phyloP scores from a whole-genome alignment of 2,888 invertebrate species.

The Schizotus pectinicornis region DNA sequence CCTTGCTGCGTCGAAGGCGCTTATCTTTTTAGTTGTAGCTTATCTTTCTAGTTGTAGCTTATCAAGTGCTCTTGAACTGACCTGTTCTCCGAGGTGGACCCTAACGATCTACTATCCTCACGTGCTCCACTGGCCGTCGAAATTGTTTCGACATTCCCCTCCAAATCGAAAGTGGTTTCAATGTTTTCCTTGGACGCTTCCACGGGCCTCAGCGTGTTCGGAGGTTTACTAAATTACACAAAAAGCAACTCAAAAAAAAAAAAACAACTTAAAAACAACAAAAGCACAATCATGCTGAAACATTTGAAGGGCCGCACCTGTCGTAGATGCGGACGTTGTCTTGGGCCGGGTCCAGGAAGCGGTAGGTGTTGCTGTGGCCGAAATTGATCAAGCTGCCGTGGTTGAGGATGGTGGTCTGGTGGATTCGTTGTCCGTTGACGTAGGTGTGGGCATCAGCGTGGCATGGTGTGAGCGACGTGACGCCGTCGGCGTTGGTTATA shows the following conservation, averaged over 20 bases:
- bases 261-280: slow-evolving; percentile 32
- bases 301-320: slow-evolving; percentile 64
- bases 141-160: slow-evolving; percentile 90
- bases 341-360: slow-evolving; percentile 83
- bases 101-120: slow-evolving; percentile 65
- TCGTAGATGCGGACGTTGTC: slow-evolving; percentile 79
- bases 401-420: slow-evolving; percentile 89
- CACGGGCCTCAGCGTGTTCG: slow-evolving; percentile 56
- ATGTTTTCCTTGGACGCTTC: slow-evolving; percentile 73
- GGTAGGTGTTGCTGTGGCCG: slow-evolving; percentile 84
- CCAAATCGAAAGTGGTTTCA: slow-evolving; percentile 87
- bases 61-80: slow-evolving; percentile 56
- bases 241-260: slow-evolving; percentile 35
- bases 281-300: slow-evolving; percentile 25
- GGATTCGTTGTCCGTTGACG: slow-evolving; percentile 91
- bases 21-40: not conserved
- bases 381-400: slow-evolving; percentile 87
- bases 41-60: not conserved
- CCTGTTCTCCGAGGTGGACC: slow-evolving; percentile 82
- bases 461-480: slow-evolving; percentile 92
- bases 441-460: slow-evolving; percentile 93
- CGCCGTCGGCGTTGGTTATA: slow-evolving; percentile 87
- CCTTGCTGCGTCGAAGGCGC: not conserved
- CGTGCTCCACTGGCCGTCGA: slow-evolving; percentile 84
- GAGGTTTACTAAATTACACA: slow-evolving; percentile 52